phyloP scores from a whole-genome alignment of 92 coral and sea anemone genomes.

The Porites divaricata region DNA sequence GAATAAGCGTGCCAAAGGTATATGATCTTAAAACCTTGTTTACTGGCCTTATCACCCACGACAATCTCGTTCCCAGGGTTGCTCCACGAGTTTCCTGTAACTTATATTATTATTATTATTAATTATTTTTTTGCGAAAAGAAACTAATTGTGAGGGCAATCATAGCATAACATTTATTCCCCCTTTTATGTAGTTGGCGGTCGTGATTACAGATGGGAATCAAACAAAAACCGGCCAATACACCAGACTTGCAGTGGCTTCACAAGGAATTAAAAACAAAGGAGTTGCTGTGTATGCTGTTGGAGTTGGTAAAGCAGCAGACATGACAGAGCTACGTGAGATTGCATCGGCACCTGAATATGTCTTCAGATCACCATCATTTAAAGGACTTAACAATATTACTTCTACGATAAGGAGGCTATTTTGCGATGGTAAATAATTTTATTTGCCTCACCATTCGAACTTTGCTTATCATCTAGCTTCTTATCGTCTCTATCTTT shows the following conservation, averaged over 20 bases:
- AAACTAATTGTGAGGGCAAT: too few species aligned
- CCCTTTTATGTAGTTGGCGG: slow-evolving; percentile 28
- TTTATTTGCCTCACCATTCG: too few species aligned
- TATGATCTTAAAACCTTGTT: background rate
- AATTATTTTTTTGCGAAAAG: too few species aligned
- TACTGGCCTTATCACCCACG: too few species aligned
- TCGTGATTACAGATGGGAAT: slow-evolving; percentile 66
- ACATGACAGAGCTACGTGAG: slow-evolving; percentile 47
- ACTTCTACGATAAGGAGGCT: too few species aligned
- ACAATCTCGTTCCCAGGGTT: background rate
- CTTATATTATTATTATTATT: too few species aligned
- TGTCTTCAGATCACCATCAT: slow-evolving; percentile 37
- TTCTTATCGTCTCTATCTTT: too few species aligned
- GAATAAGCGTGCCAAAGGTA: slow-evolving; percentile 48
- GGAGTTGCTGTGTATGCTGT: slow-evolving; percentile 56
- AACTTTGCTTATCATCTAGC: too few species aligned
- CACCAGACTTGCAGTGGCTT: slow-evolving; percentile 52
- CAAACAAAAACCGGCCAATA: slow-evolving; percentile 41
- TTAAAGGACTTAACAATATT: slow-evolving; percentile 35
- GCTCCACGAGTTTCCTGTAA: too few species aligned
- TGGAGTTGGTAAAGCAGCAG: slow-evolving; percentile 61
- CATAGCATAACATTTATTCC: background rate
- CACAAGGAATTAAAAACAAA: slow-evolving; percentile 50
- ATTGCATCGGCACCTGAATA: slow-evolving; percentile 47
- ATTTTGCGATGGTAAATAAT: too few species aligned